Base-by-base conservation (phyloP, 2,797 vertebrate species). In the Anguilla megastoma region DNA sequence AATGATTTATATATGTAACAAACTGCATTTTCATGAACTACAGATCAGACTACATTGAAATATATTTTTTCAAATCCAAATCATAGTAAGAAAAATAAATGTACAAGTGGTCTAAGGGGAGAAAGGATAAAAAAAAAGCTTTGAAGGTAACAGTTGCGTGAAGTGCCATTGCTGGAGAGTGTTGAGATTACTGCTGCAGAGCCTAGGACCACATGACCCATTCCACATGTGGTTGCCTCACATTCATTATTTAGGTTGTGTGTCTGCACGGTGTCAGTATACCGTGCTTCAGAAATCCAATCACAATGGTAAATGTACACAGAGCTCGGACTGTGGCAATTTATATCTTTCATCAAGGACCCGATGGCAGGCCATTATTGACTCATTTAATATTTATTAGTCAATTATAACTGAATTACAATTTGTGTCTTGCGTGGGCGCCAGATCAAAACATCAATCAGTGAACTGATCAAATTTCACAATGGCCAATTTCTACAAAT, bases 321-420 rank as follows among this genome's bases (percentile, higher is more conserved):
- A 50, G 21, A 24, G 33, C 41, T 8, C 21, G 41, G 76, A 80
- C 41, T 50, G 79, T 82, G 79, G 21, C 18, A 50, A 82, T 50
- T 8, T n/a, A 50, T 24, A 82, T 82, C 79, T 82, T 82, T 82
- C 79, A 48, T 82, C 24, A 82, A 82, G 79, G 45, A 14, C 9
- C 21, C n/a, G 41, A n/a, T 48, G 79, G 18, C 79, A 82, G 79
- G 18, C 45, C 79, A 82, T 82, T 82, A 82, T n/a, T 82, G 79
- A 50, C 41, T 50, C 79, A 82, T 82, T 84, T 54, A 84, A 69
- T 87, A 87, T 87, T 69, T 87, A 84, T 84, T 36, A 87, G 82
- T 63, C 82, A 84, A 87, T 87, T 87, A 84, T 69, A 84, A 56
- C 87, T 71, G 80, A 84, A 87, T 84, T 60, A 27, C 58, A 69